Evolutionary conservation across 1,140 invertebrate genomes (phyloP), one percentile per base, ranked within the genome.

Genomic region (Drosophila sp.): DNA sequence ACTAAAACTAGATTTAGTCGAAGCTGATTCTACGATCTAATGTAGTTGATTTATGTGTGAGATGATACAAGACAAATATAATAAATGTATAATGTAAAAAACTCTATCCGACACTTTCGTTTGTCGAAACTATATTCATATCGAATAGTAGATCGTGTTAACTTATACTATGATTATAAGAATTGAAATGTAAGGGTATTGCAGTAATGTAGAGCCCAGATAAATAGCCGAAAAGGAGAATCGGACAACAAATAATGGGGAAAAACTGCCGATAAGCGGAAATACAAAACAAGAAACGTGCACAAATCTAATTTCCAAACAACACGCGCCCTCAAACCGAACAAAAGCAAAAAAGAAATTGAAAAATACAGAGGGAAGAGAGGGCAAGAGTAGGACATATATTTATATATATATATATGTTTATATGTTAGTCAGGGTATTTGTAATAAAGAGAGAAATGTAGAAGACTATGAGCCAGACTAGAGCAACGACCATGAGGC

Each of bases 281-380:
- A 87, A 89, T 82, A 87, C 78, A 89, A 82, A 86, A 87, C 82
- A 89, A 89, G 82, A 87, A 87, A 87, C 83, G 82, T 87, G 82
- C 78, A 87, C 82, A 87, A 87, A 87, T 87, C 82, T 87, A 87
- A 87, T 87, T 87, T 87, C 79, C 82, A 86, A 87, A 82, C 76
- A 87, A 89, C 82, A 86, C 82, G 82, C 78, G 82, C 82, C 71
- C 75, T 71, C 40, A 63, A 41, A 63, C 13, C 27, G 36, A 65
- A 58, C 40, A 18, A 48, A 40, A 45, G 38, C 61, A 62, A 48
- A 16, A 34, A 58, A 57, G 21, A 61, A 56, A 64, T 25, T 34
- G 50, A 53, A 36, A 14, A 45, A 38, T 54, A 43, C 29, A 36
- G 38, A 7, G 46, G 2, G 27, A 29, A 36, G 14, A 13, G 4